Conservation (phyloP, 2,797 vertebrate genomes). For the Cuculus canorus region DNA sequence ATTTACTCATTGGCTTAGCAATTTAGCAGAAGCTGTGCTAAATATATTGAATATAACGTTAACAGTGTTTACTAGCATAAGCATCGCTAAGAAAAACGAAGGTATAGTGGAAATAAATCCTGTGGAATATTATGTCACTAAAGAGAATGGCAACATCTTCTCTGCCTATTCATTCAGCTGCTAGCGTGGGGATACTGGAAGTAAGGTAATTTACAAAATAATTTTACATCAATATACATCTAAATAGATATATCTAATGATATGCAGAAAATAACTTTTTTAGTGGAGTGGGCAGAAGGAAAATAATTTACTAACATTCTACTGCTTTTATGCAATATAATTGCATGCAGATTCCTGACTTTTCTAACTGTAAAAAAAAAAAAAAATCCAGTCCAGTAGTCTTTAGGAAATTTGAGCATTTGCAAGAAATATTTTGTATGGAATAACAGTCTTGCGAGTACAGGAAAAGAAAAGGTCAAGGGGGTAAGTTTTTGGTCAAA, state of each 20-base stretch:
- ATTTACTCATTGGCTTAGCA: not conserved
- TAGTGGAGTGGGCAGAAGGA: not conserved
- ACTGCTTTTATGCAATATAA: not conserved
- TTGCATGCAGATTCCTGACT: not conserved
- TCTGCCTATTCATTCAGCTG: conserved; percentile 7
- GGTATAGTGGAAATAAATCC: not conserved
- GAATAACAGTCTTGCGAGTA: not conserved
- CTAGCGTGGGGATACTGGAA: conserved; percentile 44
- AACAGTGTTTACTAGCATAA: not conserved
- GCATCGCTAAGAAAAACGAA: not conserved
- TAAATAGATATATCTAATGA: not conserved
- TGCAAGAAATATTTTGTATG: not conserved
- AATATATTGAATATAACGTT: not conserved
- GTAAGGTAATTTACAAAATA: not conserved
- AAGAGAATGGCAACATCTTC: conserved; percentile 14
- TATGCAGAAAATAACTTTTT: not conserved
- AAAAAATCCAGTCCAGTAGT: not conserved
- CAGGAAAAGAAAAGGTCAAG: not conserved
- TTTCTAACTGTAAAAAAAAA: not conserved
- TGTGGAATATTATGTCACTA: not conserved
- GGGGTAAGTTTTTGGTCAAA: not conserved
- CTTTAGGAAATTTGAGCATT: not conserved
- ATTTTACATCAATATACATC: not conserved
- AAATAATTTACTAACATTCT: not conserved
- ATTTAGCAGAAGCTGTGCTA: not conserved